A percentile compares a stretch with the other conserved stretches of the same genome.
Evolutionary conservation across 2,797 vertebrate genomes (phyloP).

Genomic region (Otolemur crassicaudatus): DNA sequence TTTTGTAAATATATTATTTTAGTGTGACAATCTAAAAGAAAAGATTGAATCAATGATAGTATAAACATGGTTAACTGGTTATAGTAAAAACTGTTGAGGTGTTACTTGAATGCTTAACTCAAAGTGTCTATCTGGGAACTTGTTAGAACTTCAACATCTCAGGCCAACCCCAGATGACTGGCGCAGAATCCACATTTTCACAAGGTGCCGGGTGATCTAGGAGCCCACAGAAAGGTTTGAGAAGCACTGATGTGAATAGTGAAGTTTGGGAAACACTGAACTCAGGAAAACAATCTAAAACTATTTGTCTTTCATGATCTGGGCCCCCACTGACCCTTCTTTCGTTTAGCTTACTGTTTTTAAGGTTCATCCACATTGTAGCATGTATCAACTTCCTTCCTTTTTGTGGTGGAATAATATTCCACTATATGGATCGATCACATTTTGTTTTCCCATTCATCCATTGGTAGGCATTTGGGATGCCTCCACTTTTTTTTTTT

Average conservation of each 20-base stretch:
- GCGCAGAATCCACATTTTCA: background rate
- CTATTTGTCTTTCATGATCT: background rate
- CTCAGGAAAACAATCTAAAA: background rate
- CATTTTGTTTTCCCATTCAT: background rate
- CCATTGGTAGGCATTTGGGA: background rate
- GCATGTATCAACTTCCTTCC: background rate
- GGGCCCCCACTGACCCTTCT: background rate
- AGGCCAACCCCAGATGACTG: background rate
- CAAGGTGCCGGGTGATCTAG: accelerated
- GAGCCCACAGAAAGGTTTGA: no score
- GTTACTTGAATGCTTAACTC: background rate
- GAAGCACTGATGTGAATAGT: background rate
- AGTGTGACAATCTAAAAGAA: background rate
- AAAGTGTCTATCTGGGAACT: background rate
- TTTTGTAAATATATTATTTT: background rate
- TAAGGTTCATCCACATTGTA: background rate
- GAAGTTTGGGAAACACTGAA: background rate
- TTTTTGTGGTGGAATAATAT: no score
- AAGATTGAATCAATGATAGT: background rate
- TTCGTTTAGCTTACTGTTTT: background rate
- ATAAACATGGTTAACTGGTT: background rate
- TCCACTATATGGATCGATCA: no score
- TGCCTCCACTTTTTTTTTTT: background rate
- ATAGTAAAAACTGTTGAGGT: background rate
- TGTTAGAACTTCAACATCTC: no score